These are phyloP conservation scores for Eleginops maclovinus DNA, from an alignment of 2,113 vertebrate species.

Conservation along the genomic window DNA sequence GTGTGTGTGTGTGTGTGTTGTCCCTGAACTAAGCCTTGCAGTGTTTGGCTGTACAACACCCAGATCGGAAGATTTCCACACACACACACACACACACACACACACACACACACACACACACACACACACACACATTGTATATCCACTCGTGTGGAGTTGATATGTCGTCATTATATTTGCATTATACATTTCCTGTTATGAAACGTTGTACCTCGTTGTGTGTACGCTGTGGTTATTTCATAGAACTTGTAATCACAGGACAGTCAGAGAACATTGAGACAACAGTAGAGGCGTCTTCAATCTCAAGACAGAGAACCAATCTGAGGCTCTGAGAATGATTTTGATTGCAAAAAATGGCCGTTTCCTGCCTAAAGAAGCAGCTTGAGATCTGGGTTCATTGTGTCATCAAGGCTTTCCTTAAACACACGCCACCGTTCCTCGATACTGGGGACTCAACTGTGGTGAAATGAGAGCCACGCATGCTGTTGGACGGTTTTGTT, in stretches of 20 bases:
- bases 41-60: constrained; percentile 40
- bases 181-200: background rate
- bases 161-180: constrained; percentile 10
- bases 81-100: constrained; percentile 1
- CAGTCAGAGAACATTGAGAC: constrained; percentile 25
- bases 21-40: constrained; percentile 3
- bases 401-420: constrained; percentile 7
- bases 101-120: background rate
- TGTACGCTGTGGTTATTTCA: background rate
- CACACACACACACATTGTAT: background rate
- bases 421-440: constrained; percentile 7
- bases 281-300: constrained; percentile 34
- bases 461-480: constrained; percentile 44
- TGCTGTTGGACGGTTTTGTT: constrained; percentile 58
- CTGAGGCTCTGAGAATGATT: background rate
- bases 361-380: background rate
- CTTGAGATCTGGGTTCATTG: constrained; percentile 5
- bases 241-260: background rate
- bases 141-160: constrained; percentile 3
- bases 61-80: constrained; percentile 1
- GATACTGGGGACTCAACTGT: constrained; percentile 37
- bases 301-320: background rate
- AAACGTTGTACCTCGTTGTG: background rate
- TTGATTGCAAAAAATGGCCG: background rate
- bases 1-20: no score